Evolutionary conservation across 2,113 vertebrate genomes (phyloP), one percentile per base, ranked within the genome.

Genomic region (Phalacrocorax carbo): DNA sequence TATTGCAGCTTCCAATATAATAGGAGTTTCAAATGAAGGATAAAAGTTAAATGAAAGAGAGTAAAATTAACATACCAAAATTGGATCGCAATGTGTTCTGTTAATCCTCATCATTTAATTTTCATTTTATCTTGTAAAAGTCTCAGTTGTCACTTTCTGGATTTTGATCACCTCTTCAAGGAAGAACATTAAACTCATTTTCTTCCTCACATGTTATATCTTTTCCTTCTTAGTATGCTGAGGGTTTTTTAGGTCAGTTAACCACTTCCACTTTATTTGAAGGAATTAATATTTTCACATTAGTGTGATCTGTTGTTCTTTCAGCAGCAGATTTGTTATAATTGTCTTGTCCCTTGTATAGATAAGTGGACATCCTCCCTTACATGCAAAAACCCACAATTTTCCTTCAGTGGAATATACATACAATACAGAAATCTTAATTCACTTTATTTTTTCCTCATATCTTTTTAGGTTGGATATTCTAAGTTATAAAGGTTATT

Each of bases 61-160:
- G 68, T 34, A 73, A 88, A 92, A 96, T 84, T 93, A 92, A 81
- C 72, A 78, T 93, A 52, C 68, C n/a, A 86, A 82, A 83, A 94
- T 72, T 84, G 55, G 69, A 92, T 86, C 76, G 57, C 60, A 90
- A 36, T 78, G 57, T 90, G 13, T 86, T 96, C 82, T 65, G 77
- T 65, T 95, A 93, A 96, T 96, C 86, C 34, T 92, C 65, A 66
- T 73, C 4, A 61, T 88, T 96, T 78, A 58, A 77, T 93, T 91
- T 93, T 85, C 66, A 57, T 84, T 93, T 87, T 91, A 75, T 76
- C 76, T 78, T 88, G 34, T 71, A 42, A 65, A 89, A 86, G 30
- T 84, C 76, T 91, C 69, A 72, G 61, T 68, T 94, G 48, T 92
- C 72, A 52, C 27, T 88, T 96, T 52, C 21, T 94, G 77, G 77